Percentiles rank a stretch among this genome's conserved stretches.
phyloP scores from a whole-genome alignment of 2,888 invertebrate species.

The Ferdinandea cuprea region DNA sequence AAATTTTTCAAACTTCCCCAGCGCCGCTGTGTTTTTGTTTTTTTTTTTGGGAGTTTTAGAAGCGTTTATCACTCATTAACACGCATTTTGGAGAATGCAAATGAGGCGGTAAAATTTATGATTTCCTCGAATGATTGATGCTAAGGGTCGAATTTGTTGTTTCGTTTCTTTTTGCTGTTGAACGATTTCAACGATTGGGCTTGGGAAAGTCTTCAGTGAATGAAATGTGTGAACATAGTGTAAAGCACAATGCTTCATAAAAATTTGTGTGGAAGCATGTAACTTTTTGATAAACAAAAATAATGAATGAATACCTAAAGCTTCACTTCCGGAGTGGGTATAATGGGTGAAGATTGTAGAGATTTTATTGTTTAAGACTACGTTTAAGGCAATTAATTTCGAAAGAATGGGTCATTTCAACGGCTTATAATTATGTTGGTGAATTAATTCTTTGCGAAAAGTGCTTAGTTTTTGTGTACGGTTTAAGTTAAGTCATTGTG shows the following conservation, averaged over 20 bases:
- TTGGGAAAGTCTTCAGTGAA: conserved; percentile 15
- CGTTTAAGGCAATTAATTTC: background rate
- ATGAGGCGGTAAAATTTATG: conserved; percentile 68
- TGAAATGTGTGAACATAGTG: conserved; percentile 38
- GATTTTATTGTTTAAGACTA: background rate
- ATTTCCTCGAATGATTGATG: conserved; percentile 62
- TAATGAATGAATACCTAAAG: conserved; percentile 18
- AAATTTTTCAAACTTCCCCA: conserved; percentile 32
- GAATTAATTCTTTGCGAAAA: too few relatives aligned
- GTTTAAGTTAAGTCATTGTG: too few relatives aligned
- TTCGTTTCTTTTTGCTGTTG: background rate
- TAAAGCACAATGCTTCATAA: conserved; percentile 30
- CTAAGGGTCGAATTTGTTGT: conserved; percentile 37
- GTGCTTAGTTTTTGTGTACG: too few relatives aligned
- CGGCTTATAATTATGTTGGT: too few relatives aligned
- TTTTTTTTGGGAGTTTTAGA: conserved; percentile 30
- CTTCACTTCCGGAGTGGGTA: conserved; percentile 21
- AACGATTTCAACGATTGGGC: conserved; percentile 7
- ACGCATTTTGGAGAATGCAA: conserved; percentile 71
- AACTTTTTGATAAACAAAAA: background rate
- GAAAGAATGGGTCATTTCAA: too few relatives aligned
- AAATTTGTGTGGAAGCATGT: conserved; percentile 27
- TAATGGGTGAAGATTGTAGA: conserved; percentile 11
- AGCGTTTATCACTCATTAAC: conserved; percentile 75
- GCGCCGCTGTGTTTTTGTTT: too few relatives aligned